Evolutionary conservation across 2,113 vertebrate genomes (phyloP).

Genomic region (Pelmatolapia mariae): DNA sequence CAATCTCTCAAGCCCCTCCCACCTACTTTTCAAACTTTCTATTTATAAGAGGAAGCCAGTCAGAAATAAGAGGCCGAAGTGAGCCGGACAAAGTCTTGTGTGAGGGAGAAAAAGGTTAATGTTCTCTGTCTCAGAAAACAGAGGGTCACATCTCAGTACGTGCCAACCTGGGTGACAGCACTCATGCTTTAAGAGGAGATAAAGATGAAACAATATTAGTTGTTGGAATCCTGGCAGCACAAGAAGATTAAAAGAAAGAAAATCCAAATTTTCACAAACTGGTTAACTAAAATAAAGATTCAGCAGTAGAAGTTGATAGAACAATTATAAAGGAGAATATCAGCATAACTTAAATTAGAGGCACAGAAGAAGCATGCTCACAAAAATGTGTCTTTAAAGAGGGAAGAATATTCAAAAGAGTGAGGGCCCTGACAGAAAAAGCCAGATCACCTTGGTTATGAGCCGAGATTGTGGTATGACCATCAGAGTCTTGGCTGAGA

Average conservation of each 20-base stretch:
- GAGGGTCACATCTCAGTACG: not conserved
- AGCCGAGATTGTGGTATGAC: not conserved
- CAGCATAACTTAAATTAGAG: not conserved
- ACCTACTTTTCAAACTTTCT: not conserved
- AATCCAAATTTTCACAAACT: not conserved
- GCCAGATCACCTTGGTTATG: not conserved
- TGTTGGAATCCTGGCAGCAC: not conserved
- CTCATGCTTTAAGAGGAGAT: not conserved
- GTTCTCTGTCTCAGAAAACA: not conserved
- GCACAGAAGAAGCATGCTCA: not conserved
- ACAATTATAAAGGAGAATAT: not conserved
- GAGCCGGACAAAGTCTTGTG: rapidly evolving
- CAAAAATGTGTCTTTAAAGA: not conserved
- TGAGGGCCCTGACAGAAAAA: not conserved
- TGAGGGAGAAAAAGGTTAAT: not conserved
- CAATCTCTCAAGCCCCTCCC: not conserved
- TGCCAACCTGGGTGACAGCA: not conserved
- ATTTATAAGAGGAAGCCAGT: not conserved
- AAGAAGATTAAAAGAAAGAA: not conserved
- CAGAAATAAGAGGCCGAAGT: not conserved
- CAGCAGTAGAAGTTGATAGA: not conserved
- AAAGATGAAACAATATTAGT: not conserved
- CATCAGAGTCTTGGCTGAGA: not conserved
- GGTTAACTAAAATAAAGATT: not conserved
- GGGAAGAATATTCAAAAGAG: not conserved